phyloP scores from a whole-genome alignment of 2,797 vertebrate genomes.

The Poeciliopsis presidionis region DNA sequence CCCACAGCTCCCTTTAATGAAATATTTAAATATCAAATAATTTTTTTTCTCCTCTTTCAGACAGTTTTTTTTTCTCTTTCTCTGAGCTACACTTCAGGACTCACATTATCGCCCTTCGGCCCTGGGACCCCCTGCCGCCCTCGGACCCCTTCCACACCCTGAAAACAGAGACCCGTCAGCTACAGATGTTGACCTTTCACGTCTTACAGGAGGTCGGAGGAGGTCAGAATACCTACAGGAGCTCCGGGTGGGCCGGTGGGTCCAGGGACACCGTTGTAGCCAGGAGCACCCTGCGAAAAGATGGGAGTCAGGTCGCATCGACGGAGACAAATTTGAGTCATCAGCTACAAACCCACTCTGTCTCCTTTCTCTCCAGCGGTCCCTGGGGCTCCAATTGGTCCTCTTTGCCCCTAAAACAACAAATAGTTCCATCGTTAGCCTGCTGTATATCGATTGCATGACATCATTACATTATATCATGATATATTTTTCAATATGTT shows the following conservation, averaged over 20 bases:
- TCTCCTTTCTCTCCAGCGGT: conserved; percentile 81
- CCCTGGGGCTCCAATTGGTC: conserved; percentile 80
- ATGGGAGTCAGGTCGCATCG: not conserved
- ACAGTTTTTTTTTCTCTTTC: not conserved
- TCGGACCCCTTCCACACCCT: conserved; percentile 83
- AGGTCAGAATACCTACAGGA: conserved; percentile 68
- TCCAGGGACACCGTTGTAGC: conserved; percentile 83
- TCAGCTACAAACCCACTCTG: conserved; percentile 63
- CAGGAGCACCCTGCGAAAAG: conserved; percentile 78
- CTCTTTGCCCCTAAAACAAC: conserved; percentile 79
- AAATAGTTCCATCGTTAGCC: not conserved
- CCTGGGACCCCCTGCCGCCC: conserved; percentile 80
- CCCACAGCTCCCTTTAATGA: conserved; percentile 78
- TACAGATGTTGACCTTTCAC: not conserved
- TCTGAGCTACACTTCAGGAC: conserved; percentile 5
- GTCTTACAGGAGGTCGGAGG: conserved; percentile 11
- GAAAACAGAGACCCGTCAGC: conserved; percentile 14
- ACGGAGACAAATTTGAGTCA: not conserved
- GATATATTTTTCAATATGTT: not conserved
- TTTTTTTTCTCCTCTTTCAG: not conserved
- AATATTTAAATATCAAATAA: conserved; percentile 1
- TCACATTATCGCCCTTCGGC: conserved; percentile 80
- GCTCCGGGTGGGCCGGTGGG: conserved; percentile 83
- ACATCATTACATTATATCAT: not conserved
- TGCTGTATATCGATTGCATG: no score